phyloP scores from a whole-genome alignment of 2,113 vertebrate species.

The Leiothrix lutea region DNA sequence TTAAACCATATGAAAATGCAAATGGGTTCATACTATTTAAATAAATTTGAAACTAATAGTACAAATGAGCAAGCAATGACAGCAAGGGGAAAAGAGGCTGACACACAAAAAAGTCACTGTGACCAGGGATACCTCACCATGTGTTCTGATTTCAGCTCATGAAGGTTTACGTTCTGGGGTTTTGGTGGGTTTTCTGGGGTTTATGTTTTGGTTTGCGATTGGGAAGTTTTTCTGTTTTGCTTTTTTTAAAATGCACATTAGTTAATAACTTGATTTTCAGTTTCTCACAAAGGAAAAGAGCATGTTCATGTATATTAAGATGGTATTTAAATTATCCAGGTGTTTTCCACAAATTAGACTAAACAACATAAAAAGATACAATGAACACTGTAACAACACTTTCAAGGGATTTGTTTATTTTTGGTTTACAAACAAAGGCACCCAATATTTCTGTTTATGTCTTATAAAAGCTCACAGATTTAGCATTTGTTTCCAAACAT shows the following conservation, averaged over 20 bases:
- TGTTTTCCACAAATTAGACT: background rate
- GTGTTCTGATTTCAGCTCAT: background rate
- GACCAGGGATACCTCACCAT: background rate
- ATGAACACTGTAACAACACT: conserved; percentile 53
- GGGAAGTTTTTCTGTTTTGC: background rate
- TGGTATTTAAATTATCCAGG: background rate
- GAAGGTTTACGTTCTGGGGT: background rate
- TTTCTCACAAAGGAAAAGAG: background rate
- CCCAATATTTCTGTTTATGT: conserved; percentile 78
- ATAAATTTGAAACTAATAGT: background rate
- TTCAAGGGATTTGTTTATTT: conserved; percentile 80
- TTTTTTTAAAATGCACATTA: background rate
- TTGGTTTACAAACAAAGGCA: conserved; percentile 95
- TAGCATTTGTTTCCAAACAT: conserved; percentile 67
- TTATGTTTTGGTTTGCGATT: background rate
- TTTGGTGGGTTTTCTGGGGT: background rate
- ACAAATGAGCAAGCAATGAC: background rate
- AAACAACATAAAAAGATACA: background rate
- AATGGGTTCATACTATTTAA: background rate
- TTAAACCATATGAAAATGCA: background rate
- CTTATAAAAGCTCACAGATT: conserved; percentile 73
- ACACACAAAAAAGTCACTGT: background rate
- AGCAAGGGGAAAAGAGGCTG: background rate
- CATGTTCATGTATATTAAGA: background rate
- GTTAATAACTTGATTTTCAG: background rate